Conservation (phyloP, 2,888 invertebrate species). For the Chaetogeoica ovagalla region DNA sequence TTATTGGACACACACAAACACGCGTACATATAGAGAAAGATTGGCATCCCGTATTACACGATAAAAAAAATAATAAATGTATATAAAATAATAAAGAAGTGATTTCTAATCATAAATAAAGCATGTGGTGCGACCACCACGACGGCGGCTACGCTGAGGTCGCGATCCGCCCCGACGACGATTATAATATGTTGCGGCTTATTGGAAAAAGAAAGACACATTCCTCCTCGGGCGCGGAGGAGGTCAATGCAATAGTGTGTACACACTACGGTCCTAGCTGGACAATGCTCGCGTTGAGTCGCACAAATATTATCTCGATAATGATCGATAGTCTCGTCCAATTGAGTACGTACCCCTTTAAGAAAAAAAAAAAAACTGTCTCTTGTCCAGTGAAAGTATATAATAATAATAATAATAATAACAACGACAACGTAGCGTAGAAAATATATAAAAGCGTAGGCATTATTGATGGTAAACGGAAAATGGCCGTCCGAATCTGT, state of each 20-base stretch:
- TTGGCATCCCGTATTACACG: constrained; percentile 49
- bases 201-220: constrained; percentile 19
- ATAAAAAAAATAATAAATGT: constrained; percentile 18
- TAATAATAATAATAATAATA: constrained; percentile 18
- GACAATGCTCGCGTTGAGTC: constrained; percentile 18
- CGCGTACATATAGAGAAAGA: constrained; percentile 14
- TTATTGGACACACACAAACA: background rate
- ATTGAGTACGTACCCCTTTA: constrained; percentile 21
- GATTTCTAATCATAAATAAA: constrained; percentile 53
- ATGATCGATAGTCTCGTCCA: constrained; percentile 38
- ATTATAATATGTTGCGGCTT: constrained; percentile 7
- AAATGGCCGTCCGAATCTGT: constrained; percentile 2
- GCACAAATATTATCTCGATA: constrained; percentile 39
- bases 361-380: background rate
- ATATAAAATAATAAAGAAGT: constrained; percentile 3
- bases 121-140: constrained; percentile 38
- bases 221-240: constrained; percentile 16
- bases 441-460: background rate
- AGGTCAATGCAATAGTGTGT: constrained; percentile 8
- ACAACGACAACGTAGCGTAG: background rate
- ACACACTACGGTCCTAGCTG: too few species aligned
- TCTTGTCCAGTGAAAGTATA: constrained; percentile 27
- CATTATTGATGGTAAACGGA: background rate
- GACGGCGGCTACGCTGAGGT: constrained; percentile 29
- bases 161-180: constrained; percentile 29